Evolutionary conservation across 2,113 vertebrate genomes (phyloP), one percentile per base, ranked within the genome.

Genomic region (Charina bottae): DNA sequence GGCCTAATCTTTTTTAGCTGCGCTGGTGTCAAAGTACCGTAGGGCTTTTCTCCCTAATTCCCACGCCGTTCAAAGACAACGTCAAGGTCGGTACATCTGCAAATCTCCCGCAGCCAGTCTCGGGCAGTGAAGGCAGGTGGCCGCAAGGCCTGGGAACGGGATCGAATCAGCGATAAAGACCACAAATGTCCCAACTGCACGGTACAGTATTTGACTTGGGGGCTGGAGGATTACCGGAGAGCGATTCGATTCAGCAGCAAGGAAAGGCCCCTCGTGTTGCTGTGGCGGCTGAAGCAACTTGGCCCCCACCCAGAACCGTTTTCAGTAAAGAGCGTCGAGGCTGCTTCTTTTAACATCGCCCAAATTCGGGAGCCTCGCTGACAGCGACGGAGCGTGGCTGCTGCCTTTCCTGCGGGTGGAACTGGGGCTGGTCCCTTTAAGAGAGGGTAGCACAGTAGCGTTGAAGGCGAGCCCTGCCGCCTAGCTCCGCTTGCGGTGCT

Each of bases 371-470:
- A 49, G 42, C 59, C 2, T 21, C 24, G 8, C 24, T 28, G n/a
- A 24, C 89, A 28, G 88, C 37, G 37, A 53, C 88, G 0, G 49
- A 37, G 49, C 49, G 28, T 17, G 23, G 37, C 7, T 28, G 53
- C 78, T 58, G 54, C 15, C 3, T 46, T 6, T 6, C 0, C 87
- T 21, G 68, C 42, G 55, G 11, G 92, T 49, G 87, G 19, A 55
- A 13, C 37, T 33, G 87, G 53, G 89, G 90, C 93, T 88, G 15
- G 62, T 91, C 94, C 96, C 97, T 98, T 98, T 98, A 97, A 97
- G 97, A 96, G 24, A 94, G 92, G 26, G 92, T 92, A 83, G 83
- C 93, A 89, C 87, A 19, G 97, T 89, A 95, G 89, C 85, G 15
- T n/a, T 95, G 15, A 85, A 68, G 93, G 91, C 89, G 83, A 94